These are phyloP conservation scores for Tichodroma muraria DNA, from an alignment of 2,113 vertebrate genomes.

Conservation along the genomic window DNA sequence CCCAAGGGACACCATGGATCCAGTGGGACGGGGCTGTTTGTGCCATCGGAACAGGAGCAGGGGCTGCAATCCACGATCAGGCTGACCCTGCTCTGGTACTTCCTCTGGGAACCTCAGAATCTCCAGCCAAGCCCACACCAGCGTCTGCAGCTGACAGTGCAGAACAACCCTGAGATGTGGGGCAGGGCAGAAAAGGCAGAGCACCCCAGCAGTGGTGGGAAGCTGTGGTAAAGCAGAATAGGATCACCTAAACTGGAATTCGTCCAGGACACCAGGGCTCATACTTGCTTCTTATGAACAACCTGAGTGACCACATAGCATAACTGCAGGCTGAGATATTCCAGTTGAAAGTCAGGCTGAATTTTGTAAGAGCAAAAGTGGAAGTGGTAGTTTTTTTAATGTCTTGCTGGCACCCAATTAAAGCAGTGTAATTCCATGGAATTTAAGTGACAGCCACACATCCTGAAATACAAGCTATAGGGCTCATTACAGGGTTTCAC, in stretches of 20 bases:
- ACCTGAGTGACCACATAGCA: background rate
- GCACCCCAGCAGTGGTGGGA: background rate
- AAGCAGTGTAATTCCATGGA: background rate
- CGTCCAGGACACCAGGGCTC: background rate
- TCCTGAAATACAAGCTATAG: background rate
- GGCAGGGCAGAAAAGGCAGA: background rate
- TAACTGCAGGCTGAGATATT: background rate
- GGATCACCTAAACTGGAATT: background rate
- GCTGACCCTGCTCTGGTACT: background rate
- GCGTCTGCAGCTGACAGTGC: background rate
- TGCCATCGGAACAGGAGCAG: background rate
- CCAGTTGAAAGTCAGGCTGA: background rate
- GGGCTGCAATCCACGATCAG: background rate
- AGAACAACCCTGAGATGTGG: fast-evolving
- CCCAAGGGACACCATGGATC: background rate
- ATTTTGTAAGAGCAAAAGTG: background rate
- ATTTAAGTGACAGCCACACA: background rate
- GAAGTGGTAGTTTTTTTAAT: background rate
- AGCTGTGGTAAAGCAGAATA: background rate
- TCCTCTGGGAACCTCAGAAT: background rate
- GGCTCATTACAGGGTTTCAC: background rate
- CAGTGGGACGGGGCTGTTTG: background rate
- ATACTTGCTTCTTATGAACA: background rate
- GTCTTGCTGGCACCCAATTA: background rate
- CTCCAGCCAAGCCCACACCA: background rate